phyloP scores from a whole-genome alignment of 2,113 vertebrate species.

The Zapus hudsonius region DNA sequence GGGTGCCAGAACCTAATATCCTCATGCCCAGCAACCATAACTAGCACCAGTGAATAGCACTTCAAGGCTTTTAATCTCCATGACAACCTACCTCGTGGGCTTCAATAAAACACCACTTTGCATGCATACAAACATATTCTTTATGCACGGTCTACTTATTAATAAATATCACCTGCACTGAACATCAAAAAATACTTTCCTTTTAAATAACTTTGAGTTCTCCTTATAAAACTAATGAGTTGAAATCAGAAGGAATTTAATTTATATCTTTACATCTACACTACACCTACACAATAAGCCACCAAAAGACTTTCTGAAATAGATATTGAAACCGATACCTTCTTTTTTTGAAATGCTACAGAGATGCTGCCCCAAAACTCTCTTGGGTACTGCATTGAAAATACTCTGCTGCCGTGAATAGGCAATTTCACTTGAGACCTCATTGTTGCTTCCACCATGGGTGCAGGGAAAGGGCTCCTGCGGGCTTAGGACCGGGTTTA shows the following conservation, averaged over 20 bases:
- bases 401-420: slow-evolving; percentile 27
- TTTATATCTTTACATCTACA: slow-evolving; percentile 77
- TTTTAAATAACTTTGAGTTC: slow-evolving; percentile 76
- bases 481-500: neutral
- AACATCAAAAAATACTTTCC: slow-evolving; percentile 74
- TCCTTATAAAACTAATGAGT: slow-evolving; percentile 81
- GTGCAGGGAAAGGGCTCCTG: neutral
- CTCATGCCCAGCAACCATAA: slow-evolving; percentile 83
- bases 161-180: slow-evolving; percentile 84
- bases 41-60: slow-evolving; percentile 83
- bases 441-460: neutral
- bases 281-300: slow-evolving; percentile 75
- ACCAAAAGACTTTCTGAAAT: slow-evolving; percentile 74
- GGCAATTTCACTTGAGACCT: slow-evolving; percentile 11
- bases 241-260: slow-evolving; percentile 79
- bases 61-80: slow-evolving; percentile 90
- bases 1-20: slow-evolving; percentile 80
- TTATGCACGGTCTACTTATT: slow-evolving; percentile 84
- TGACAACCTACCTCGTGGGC: slow-evolving; percentile 86
- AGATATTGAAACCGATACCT: slow-evolving; percentile 74
- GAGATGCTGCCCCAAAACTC: slow-evolving; percentile 12
- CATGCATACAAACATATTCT: slow-evolving; percentile 85
- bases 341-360: slow-evolving; percentile 51
- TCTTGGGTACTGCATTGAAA: neutral
- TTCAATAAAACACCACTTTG: slow-evolving; percentile 87